Conservation (phyloP, 2,888 invertebrate genomes). For the Eutolmus rufibarbis region DNA sequence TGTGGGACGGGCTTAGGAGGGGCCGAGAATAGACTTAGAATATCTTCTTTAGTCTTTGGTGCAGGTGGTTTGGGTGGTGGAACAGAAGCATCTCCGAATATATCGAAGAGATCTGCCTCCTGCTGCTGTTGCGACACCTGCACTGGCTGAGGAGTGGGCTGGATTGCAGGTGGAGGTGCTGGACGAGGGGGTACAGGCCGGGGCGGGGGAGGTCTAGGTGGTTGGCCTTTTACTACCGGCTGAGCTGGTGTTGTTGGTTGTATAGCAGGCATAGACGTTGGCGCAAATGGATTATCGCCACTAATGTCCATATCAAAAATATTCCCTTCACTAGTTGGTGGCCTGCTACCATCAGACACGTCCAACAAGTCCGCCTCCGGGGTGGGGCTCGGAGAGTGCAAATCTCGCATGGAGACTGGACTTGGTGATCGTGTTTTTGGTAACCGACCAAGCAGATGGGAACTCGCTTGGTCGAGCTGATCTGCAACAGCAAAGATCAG, state of each 20-base stretch:
- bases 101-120: constrained; percentile 68
- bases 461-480: constrained; percentile 87
- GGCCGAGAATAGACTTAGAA: constrained; percentile 67
- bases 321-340: constrained; percentile 55
- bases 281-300: constrained; percentile 61
- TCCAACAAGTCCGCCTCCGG: constrained; percentile 75
- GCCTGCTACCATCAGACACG: constrained; percentile 64
- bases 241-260: constrained; percentile 63
- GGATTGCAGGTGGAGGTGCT: constrained; percentile 54
- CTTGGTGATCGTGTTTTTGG: constrained; percentile 87
- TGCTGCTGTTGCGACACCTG: constrained; percentile 45
- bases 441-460: constrained; percentile 80
- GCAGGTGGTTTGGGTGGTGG: constrained; percentile 66
- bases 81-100: constrained; percentile 62
- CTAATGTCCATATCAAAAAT: constrained; percentile 52
- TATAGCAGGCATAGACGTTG: constrained; percentile 64
- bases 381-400: constrained; percentile 86
- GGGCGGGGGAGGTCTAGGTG: constrained; percentile 56
- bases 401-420: constrained; percentile 81
- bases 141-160: background rate
- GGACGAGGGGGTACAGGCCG: constrained; percentile 59
- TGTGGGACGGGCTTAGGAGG: constrained; percentile 60
- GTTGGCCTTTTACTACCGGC: constrained; percentile 51
- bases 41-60: constrained; percentile 68
- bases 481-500: constrained; percentile 85